A percentile compares a stretch with the other conserved stretches of the same genome.
phyloP scores from a whole-genome alignment of 2,113 vertebrate species.

The Rhinoderma darwinii region DNA sequence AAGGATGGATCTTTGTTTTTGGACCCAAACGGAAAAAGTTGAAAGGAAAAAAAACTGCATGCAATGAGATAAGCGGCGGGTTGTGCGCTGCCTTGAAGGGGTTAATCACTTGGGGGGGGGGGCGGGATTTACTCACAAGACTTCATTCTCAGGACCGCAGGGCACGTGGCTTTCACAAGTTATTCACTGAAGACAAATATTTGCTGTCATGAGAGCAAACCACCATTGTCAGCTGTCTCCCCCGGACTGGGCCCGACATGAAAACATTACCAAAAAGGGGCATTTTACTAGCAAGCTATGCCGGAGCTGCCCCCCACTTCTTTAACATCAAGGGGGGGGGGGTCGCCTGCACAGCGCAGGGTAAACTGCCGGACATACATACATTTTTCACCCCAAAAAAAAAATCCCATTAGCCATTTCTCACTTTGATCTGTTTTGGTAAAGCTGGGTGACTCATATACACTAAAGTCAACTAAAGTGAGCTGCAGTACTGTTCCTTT shows the following conservation, averaged over 20 bases:
- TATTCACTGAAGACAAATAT: constrained; percentile 15
- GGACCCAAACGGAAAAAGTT: neutral
- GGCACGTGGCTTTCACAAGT: constrained; percentile 40
- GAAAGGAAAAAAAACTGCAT: neutral
- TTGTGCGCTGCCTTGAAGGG: neutral
- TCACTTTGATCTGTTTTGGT: no score
- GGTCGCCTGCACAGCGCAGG: neutral
- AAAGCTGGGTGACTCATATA: no score
- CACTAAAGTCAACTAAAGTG: no score
- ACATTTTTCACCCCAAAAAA: no score
- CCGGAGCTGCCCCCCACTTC: neutral
- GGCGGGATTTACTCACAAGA: neutral
- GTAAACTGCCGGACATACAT: neutral
- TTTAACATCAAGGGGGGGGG: neutral
- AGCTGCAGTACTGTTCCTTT: no score
- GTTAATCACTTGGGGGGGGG: neutral
- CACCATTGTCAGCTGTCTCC: constrained; percentile 17
- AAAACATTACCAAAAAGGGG: constrained; percentile 13
- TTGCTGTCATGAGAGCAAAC: constrained; percentile 13
- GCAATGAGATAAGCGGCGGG: neutral
- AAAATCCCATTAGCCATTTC: no score
- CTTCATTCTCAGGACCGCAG: neutral
- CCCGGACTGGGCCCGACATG: neutral
- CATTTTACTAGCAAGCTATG: neutral
- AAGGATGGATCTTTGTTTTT: no score